Base-by-base conservation (phyloP, 2,888 invertebrate species). In the Noctua pronuba region DNA sequence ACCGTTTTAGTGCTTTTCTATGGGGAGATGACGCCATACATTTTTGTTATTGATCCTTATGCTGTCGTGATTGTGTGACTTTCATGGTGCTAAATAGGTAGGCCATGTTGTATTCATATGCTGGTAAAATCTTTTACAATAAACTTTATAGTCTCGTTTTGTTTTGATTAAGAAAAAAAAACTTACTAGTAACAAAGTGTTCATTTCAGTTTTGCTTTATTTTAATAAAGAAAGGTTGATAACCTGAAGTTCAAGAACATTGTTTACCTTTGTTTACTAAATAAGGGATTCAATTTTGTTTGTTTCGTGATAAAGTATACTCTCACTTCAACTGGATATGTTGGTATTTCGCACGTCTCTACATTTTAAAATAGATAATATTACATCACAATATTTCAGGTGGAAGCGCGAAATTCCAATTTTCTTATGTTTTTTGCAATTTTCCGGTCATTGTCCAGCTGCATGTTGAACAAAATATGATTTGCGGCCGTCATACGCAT, bases 41-140 rank as follows among this genome's bases (percentile, higher is more conserved):
- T 86, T 81, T 83, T 65, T 83, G 79, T 85, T 83, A 84, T 88
- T 85, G 86, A 87, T 79, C 79, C 79, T 85, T 79, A 80, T 69
- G 76, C 52, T 71, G 83, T 85, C 83, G 70, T 79, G 83, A 83
- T 82, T 78, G 58, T 79, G 73, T 80, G 75, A 80, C 69, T 82
- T 81, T 75, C 28, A 67, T 80, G 8, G 38, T 52, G 55, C 38
- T 84, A 58, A 84, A 84, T 77, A 75, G 66, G 64, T 66, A 55
- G 31, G 28, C 52, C 67, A 21, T 74, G 46, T 73, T 65, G 62
- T 77, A 75, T 82, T 79, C 16, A 76, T 65, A 78, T 49, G n/a
- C 49, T 67, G 21, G 49, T 84, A 81, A 80, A 76, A n/a, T n/a
- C n/a, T 70, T 67, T 67, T 7, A 62, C 18, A n/a, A 16, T n/a